Base-by-base conservation (phyloP, 2,888 invertebrate species). In the Oscheius sp. region DNA sequence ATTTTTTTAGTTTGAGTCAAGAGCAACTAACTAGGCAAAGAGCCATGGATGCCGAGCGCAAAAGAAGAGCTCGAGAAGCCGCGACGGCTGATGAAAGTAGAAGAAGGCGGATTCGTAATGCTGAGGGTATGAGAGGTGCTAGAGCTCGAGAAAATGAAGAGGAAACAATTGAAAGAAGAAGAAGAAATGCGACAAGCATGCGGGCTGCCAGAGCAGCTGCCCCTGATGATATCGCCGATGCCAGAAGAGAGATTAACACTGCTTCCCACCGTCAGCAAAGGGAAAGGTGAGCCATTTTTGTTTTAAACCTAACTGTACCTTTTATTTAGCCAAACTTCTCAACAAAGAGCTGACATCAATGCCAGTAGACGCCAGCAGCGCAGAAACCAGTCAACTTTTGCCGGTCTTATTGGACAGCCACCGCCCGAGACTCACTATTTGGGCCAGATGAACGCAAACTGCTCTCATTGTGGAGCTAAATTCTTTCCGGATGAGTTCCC, bases 391-490 rank as follows among this genome's bases (percentile, higher is more conserved):
- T 2, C 16, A 35, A 9, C 9, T 18, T 13, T 7, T 13, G 49
- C 49, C 16, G 49, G 49, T 21, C 21, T 49, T 13, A 21, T 7
- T 5, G 49, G 25, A 1, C 58, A 25, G 5, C 27, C 25, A n/a
- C 58, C 58, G 9, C 63, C 63, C 1, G 9, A 1, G 2, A 2
- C 12, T 2, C 58, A 70, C 27, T 61, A 41, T 29, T 9, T 61
- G 23, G 59, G 70, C 16, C 43, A 16, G 9, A 41, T 70, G 70
- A 16, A 1, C 1, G 7, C 5, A 5, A 6, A 18, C 2, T 70
- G 70, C 43, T 13, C 23, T 16, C 18, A 58, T 16, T 70, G 70
- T 46, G 70, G 70, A 1, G 70, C 70, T 0, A 2, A 21, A n/a
- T 61, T n/a, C 70, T 70, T 70, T 70, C 6, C n/a, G 9, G 69